These are phyloP conservation scores for Scrobipalpa costella DNA, from an alignment of 2,888 invertebrate species.

Conservation along the genomic window DNA sequence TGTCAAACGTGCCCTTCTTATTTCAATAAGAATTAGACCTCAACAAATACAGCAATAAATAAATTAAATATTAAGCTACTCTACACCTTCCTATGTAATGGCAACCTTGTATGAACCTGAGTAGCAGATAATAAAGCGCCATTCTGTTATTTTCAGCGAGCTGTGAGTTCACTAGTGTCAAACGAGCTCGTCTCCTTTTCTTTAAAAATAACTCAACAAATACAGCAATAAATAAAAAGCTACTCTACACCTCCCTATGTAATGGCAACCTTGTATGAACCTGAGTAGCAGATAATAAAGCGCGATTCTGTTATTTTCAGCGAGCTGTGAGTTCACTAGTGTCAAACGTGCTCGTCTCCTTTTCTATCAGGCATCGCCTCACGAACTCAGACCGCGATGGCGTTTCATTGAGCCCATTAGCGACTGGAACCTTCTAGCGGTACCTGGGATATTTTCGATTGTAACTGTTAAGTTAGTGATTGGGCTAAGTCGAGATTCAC, in stretches of 20 bases:
- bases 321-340: slow-evolving; percentile 57
- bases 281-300: slow-evolving; percentile 25
- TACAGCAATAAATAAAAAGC: no score
- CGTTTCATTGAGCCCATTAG: slow-evolving; percentile 36
- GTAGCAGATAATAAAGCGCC: no score
- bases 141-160: no score
- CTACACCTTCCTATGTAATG: no score
- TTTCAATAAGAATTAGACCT: no score
- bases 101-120: neutral
- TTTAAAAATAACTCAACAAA: no score
- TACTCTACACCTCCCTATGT: no score
- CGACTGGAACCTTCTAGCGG: neutral
- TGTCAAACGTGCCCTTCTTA: slow-evolving; percentile 68
- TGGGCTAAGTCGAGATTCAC: neutral
- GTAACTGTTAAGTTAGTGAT: neutral
- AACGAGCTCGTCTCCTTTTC: no score
- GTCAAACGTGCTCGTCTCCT: slow-evolving; percentile 67
- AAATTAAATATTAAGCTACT: no score
- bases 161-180: no score
- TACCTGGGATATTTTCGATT: neutral
- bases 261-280: neutral
- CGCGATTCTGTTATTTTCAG: slow-evolving; percentile 54
- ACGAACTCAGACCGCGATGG: slow-evolving; percentile 53
- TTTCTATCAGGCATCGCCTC: slow-evolving; percentile 68
- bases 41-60: no score